Conservation (phyloP, 2,113 vertebrate species). For the Xiphophorus maculatus region DNA sequence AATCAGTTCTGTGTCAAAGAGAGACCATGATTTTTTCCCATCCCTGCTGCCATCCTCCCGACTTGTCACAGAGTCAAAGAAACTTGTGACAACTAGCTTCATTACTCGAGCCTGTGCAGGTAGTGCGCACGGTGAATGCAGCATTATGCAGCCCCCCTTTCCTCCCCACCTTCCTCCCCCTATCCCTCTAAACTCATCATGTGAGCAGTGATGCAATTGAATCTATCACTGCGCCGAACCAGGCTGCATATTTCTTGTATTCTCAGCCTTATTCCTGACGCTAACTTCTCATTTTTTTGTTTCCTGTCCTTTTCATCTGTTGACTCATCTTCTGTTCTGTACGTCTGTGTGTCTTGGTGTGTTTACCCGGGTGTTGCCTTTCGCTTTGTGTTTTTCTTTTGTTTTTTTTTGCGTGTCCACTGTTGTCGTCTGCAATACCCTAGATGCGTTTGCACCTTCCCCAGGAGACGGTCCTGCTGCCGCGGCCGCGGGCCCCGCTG, state of each 20-base stretch:
- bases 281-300: conserved; percentile 69
- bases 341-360: conserved; percentile 78
- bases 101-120: conserved; percentile 53
- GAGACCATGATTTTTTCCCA: conserved; percentile 26
- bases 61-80: conserved; percentile 65
- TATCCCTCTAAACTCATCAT: conserved; percentile 39
- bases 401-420: conserved; percentile 70
- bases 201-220: conserved; percentile 24
- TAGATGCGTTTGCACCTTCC: conserved; percentile 99
- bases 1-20: conserved; percentile 44
- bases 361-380: conserved; percentile 77
- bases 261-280: conserved; percentile 71
- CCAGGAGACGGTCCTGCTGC: conserved; percentile 92
- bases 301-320: conserved; percentile 63
- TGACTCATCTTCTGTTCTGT: conserved; percentile 66
- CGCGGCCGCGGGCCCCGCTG: conserved; percentile 89
- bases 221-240: conserved; percentile 14
- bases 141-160: conserved; percentile 74
- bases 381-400: conserved; percentile 54
- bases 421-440: conserved; percentile 75
- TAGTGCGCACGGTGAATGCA: conserved; percentile 67
- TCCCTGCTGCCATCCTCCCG: conserved; percentile 50
- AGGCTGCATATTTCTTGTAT: conserved; percentile 78
- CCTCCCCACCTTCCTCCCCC: conserved; percentile 68
- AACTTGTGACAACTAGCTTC: conserved; percentile 66